phyloP scores from a whole-genome alignment of 2,888 invertebrate species.

The Sarcophaga subvicina region DNA sequence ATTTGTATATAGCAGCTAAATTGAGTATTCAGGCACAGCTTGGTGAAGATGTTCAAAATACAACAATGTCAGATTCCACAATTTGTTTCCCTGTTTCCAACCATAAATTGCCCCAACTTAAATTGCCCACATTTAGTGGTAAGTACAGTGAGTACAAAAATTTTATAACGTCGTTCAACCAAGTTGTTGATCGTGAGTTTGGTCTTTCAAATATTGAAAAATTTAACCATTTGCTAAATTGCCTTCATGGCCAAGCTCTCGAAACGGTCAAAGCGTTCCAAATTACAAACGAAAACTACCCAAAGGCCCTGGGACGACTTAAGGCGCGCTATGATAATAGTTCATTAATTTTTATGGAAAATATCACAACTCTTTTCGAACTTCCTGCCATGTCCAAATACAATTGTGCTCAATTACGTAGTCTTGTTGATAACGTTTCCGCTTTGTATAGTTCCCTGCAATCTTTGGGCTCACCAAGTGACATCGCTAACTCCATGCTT shows the following conservation, averaged over 20 bases:
- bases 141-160: conserved; percentile 54
- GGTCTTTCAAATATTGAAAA: conserved; percentile 48
- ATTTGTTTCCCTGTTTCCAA: no score
- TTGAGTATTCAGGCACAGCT: background rate
- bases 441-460: conserved; percentile 36
- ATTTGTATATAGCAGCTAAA: background rate
- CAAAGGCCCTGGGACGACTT: conserved; percentile 48
- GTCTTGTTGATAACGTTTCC: conserved; percentile 45
- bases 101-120: no score
- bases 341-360: conserved; percentile 49
- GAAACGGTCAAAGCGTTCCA: conserved; percentile 43
- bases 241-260: conserved; percentile 43
- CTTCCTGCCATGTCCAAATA: conserved; percentile 21
- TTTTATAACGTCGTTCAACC: conserved; percentile 52
- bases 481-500: conserved; percentile 43
- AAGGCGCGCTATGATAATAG: conserved; percentile 50
- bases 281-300: conserved; percentile 42
- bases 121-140: conserved; percentile 3
- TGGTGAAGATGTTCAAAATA: background rate
- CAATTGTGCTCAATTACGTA: conserved; percentile 30
- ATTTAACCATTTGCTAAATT: conserved; percentile 42
- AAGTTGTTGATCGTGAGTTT: conserved; percentile 48
- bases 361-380: conserved; percentile 42
- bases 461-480: conserved; percentile 38
- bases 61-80: no score